Percentiles rank a stretch among this genome's conserved stretches.
These are phyloP conservation scores for Nibea coibor DNA, from an alignment of 2,113 vertebrate genomes.

Conservation along the genomic window DNA sequence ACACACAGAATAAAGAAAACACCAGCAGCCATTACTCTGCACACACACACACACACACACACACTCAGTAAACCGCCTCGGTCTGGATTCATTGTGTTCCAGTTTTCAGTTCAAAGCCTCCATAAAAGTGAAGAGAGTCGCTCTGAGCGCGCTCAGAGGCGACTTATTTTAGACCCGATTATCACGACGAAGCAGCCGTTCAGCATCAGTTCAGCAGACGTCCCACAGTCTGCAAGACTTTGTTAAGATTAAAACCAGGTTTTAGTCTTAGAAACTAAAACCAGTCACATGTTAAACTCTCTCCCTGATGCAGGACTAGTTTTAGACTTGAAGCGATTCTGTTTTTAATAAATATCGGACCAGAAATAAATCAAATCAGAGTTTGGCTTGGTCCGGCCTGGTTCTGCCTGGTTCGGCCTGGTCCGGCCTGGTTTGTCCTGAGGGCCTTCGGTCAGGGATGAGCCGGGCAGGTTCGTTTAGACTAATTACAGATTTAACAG, in stretches of 20 bases:
- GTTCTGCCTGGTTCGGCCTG: not conserved
- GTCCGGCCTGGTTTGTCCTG: not conserved
- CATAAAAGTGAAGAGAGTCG: slow-evolving; percentile 10
- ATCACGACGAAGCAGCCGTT: not conserved
- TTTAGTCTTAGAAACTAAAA: too few species aligned
- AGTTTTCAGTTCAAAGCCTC: slow-evolving; percentile 27
- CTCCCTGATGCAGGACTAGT: not conserved
- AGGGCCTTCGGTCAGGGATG: slow-evolving; percentile 15
- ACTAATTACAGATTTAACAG: slow-evolving; percentile 62
- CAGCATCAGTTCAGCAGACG: slow-evolving; percentile 10
- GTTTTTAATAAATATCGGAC: too few species aligned
- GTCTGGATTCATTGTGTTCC: slow-evolving; percentile 5
- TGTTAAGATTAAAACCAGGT: not conserved
- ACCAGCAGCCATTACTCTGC: slow-evolving; percentile 22
- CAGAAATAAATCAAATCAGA: not conserved
- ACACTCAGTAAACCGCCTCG: slow-evolving; percentile 19
- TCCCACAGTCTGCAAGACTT: not conserved
- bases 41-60: slow-evolving; percentile 8
- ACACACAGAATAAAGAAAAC: slow-evolving; percentile 16
- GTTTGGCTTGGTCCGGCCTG: not conserved
- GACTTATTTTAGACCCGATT: not conserved
- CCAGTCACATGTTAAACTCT: too few species aligned
- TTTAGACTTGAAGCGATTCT: not conserved
- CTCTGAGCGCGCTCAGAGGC: slow-evolving; percentile 12
- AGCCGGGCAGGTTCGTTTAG: slow-evolving; percentile 27